phyloP scores from a whole-genome alignment of 2,797 vertebrate genomes.

The Tinamus major region DNA sequence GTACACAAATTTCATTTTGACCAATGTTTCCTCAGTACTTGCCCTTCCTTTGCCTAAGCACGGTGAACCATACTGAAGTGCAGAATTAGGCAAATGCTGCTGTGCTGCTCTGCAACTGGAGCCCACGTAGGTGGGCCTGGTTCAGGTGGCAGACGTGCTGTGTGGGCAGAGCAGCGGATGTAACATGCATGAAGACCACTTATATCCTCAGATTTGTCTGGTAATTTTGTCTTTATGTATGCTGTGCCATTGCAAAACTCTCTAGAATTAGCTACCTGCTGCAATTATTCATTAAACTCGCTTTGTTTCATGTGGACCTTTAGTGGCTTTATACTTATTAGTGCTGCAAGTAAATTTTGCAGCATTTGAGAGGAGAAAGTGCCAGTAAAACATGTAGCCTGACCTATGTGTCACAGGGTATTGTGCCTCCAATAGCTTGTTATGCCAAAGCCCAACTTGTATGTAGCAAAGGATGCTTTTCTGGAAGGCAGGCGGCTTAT shows the following conservation, averaged over 20 bases:
- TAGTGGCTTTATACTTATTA: background rate
- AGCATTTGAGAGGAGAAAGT: background rate
- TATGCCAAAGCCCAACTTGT: fast-evolving
- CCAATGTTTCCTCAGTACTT: background rate
- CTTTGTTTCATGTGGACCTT: background rate
- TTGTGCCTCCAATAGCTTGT: background rate
- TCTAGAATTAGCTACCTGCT: background rate
- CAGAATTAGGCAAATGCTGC: background rate
- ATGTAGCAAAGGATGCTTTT: background rate
- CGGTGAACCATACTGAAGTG: background rate
- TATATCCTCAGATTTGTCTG: constrained; percentile 14
- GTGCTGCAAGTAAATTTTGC: background rate
- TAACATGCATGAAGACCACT: constrained; percentile 52
- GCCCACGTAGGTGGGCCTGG: background rate
- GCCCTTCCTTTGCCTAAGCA: background rate
- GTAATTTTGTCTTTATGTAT: background rate
- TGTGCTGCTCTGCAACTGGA: background rate
- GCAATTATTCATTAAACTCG: background rate
- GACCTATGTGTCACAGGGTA: background rate
- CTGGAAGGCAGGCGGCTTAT: background rate
- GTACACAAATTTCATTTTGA: background rate
- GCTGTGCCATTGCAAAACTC: background rate
- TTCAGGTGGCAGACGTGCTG: background rate
- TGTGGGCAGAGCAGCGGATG: background rate
- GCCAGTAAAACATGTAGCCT: background rate